phyloP scores from a whole-genome alignment of 2,888 invertebrate species.

The Chalcis sispes region DNA sequence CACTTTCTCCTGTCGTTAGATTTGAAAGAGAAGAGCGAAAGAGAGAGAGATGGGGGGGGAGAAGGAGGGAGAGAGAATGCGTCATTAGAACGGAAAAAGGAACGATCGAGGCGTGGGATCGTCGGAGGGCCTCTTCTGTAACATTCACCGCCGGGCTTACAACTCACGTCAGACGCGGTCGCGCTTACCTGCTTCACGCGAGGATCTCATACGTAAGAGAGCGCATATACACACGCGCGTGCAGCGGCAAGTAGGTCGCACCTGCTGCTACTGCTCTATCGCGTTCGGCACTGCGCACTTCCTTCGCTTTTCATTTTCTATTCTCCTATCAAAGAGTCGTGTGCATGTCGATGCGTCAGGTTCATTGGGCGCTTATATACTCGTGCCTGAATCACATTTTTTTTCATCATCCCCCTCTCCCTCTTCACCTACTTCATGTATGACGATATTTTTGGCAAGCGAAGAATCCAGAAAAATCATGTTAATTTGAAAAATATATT shows the following conservation, averaged over 20 bases:
- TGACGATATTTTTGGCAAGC: no score
- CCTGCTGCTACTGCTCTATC: conserved; percentile 46
- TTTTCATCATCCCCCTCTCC: no score
- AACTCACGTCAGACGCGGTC: conserved; percentile 33
- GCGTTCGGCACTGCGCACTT: neutral
- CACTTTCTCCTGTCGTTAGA: conserved; percentile 33
- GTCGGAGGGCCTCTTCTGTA: neutral
- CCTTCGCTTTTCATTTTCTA: conserved; percentile 14
- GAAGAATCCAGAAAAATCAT: no score
- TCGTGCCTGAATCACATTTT: no score
- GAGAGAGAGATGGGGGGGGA: neutral
- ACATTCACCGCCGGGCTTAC: conserved; percentile 4
- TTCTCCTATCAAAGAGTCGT: neutral
- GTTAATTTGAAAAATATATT: no score
- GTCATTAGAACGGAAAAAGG: conserved; percentile 47
- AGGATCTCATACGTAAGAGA: neutral
- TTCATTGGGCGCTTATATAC: conserved; percentile 42
- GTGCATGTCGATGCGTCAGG: conserved; percentile 18
- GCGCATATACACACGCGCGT: neutral
- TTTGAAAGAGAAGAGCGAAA: neutral
- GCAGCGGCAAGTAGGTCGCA: conserved; percentile 53
- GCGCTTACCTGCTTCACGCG: conserved; percentile 24
- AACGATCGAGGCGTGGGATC: conserved; percentile 27
- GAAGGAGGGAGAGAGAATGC: neutral
- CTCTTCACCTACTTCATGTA: no score